Percentiles rank a stretch among this genome's conserved stretches.
phyloP scores from a whole-genome alignment of 2,113 vertebrate genomes.

The Pampusana beccarii region DNA sequence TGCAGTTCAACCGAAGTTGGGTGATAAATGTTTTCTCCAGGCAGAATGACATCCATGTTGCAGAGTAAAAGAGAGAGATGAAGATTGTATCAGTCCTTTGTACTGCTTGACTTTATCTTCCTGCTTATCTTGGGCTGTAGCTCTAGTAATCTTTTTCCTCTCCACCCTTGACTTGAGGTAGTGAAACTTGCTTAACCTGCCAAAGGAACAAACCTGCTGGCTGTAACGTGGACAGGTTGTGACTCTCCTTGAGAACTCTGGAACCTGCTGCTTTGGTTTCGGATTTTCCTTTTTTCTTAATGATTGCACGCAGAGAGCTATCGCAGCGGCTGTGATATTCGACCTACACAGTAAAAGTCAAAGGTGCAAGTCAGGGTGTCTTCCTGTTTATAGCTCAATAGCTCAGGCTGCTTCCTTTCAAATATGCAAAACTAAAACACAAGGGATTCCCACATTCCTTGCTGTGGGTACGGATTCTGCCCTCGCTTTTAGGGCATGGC shows the following conservation, averaged over 20 bases:
- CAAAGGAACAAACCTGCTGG: conserved; percentile 21
- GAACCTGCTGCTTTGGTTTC: conserved; percentile 5
- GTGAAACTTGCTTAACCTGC: conserved; percentile 44
- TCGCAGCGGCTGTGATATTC: conserved; percentile 1
- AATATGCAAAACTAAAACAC: conserved; percentile 4
- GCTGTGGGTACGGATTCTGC: background rate
- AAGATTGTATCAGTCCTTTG: conserved; percentile 48
- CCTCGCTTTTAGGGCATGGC: background rate
- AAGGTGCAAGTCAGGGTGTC: conserved; percentile 49
- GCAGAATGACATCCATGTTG: conserved; percentile 41
- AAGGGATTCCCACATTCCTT: conserved; percentile 15
- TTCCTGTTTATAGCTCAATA: conserved; percentile 60
- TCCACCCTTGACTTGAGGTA: conserved; percentile 48
- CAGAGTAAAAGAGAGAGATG: conserved; percentile 28
- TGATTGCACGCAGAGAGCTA: background rate
- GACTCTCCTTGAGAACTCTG: background rate
- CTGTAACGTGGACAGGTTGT: background rate
- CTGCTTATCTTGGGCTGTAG: conserved; percentile 14
- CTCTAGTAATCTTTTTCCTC: conserved; percentile 49
- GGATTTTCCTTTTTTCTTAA: background rate
- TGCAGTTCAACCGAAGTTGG: background rate
- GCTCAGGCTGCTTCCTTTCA: conserved; percentile 35
- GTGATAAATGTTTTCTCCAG: conserved; percentile 16
- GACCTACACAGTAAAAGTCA: conserved; percentile 53
- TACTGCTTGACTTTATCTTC: conserved; percentile 23